Conservation (phyloP, 2,113 vertebrate species). For the Gnathochromis pfefferi region DNA sequence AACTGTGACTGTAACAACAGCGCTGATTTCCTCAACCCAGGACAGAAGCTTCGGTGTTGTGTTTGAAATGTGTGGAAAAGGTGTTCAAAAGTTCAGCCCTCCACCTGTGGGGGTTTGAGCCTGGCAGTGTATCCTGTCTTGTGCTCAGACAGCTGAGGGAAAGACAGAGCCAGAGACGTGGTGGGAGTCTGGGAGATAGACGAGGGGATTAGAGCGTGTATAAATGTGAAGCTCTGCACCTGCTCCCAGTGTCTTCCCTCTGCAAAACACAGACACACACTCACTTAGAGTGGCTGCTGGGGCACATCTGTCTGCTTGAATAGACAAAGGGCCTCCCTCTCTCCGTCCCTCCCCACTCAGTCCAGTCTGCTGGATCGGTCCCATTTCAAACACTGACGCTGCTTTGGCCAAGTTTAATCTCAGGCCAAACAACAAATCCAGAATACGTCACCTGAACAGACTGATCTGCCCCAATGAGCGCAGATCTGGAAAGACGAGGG, state of each 20-base stretch:
- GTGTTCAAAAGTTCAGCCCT: constrained; percentile 32
- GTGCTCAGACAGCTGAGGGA: background rate
- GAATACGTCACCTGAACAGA: constrained; percentile 7
- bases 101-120: constrained; percentile 20
- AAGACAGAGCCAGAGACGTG: background rate
- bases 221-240: constrained; percentile 59
- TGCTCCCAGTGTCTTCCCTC: constrained; percentile 45
- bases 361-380: constrained; percentile 51
- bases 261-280: constrained; percentile 2
- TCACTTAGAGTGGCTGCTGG: background rate
- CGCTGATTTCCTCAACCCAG: background rate
- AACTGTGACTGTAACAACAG: background rate
- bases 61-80: constrained; percentile 32
- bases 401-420: constrained; percentile 27
- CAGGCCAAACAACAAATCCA: background rate
- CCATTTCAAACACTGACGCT: constrained; percentile 46
- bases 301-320: constrained; percentile 49
- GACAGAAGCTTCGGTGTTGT: background rate
- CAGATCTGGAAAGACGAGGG: background rate
- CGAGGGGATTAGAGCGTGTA: constrained; percentile 61
- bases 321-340: constrained; percentile 19
- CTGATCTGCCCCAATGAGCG: background rate
- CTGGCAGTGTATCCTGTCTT: background rate
- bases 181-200: constrained; percentile 30
- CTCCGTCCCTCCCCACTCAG: background rate